Percentiles rank a stretch among this genome's conserved stretches.
These are phyloP conservation scores for Siderastrea radians DNA, from an alignment of 92 coral and sea anemone species.

Conservation along the genomic window DNA sequence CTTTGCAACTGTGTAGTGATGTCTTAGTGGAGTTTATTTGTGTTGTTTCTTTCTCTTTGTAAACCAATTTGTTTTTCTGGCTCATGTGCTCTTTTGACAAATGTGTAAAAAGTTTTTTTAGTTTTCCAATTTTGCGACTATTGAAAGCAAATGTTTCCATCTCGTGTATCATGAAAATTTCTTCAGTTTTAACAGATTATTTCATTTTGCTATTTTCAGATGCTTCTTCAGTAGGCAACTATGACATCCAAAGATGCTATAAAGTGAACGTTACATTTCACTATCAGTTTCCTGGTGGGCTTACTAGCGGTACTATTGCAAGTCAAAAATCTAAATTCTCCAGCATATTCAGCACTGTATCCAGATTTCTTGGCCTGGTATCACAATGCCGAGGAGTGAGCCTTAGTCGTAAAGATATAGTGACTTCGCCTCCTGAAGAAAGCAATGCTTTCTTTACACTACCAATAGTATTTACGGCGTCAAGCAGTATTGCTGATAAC, in stretches of 20 bases:
- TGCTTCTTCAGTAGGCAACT: slow-evolving; percentile 19
- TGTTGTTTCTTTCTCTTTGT: no score
- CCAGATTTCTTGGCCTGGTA: background rate
- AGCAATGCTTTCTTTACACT: slow-evolving; percentile 1
- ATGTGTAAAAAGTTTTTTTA: no score
- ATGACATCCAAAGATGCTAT: slow-evolving; percentile 31
- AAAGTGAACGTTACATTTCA: slow-evolving; percentile 25
- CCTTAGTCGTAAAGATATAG: background rate
- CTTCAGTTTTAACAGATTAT: background rate
- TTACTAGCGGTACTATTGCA: background rate
- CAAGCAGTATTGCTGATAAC: background rate
- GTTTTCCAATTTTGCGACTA: no score
- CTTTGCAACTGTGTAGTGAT: no score
- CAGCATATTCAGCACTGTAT: background rate
- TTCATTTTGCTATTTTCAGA: slow-evolving; percentile 8
- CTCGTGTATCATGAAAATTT: no score
- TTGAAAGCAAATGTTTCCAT: no score
- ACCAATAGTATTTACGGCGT: slow-evolving; percentile 23
- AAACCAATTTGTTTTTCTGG: no score
- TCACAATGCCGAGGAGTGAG: background rate
- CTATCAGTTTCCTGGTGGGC: slow-evolving; percentile 43
- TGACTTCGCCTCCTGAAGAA: slow-evolving; percentile 12
- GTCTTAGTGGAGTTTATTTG: no score
- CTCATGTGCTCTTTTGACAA: no score
- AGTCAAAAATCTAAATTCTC: background rate